Evolutionary conservation across 2,797 vertebrate genomes (phyloP).

Genomic region (Cryptoprocta ferox): DNA sequence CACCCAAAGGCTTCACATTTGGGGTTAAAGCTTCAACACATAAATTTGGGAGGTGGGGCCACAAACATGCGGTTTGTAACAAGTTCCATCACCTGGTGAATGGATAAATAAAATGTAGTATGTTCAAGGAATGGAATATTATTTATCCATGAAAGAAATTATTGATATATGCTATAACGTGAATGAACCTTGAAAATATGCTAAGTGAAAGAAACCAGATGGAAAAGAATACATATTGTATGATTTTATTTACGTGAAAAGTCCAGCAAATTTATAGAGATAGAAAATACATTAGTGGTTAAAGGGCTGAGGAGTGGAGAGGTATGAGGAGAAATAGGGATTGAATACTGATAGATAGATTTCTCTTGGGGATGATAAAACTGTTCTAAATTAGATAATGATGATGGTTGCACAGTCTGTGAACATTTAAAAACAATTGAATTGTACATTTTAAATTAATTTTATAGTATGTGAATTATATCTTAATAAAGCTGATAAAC

Average conservation of each 20-base stretch:
- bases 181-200: constrained; percentile 6
- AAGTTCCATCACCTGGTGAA: not conserved
- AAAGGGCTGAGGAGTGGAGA: not conserved
- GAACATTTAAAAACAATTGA: not conserved
- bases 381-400: not conserved
- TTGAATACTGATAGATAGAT: not conserved
- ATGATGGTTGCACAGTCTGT: not conserved
- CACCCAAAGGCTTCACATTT: not conserved
- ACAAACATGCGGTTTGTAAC: not conserved
- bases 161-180: not conserved
- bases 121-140: not conserved
- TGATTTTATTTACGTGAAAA: not conserved
- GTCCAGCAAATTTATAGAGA: not conserved
- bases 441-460: not conserved
- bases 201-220: not conserved
- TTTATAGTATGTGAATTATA: not conserved
- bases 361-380: not conserved
- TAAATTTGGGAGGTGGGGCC: not conserved
- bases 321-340: not conserved
- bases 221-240: not conserved
- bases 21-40: not conserved
- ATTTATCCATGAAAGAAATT: not conserved
- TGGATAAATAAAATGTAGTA: not conserved
- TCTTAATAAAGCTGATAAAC: not conserved
- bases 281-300: not conserved